Base-by-base conservation (phyloP, 2,113 vertebrate genomes). In the Balaeniceps rex region DNA sequence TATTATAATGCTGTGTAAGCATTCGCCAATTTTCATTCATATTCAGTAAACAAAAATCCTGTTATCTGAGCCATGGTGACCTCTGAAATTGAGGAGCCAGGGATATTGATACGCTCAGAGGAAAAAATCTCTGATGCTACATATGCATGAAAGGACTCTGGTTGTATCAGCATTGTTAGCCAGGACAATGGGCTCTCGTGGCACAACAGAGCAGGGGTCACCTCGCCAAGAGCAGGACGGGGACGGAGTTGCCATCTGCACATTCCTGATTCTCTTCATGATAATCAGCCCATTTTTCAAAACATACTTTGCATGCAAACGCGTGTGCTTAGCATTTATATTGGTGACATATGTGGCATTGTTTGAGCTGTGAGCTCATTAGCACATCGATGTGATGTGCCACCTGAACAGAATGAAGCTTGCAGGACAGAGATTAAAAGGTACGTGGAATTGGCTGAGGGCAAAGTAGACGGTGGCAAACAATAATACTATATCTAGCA, bases 191-290 rank as follows among this genome's bases (percentile, higher is more conserved):
- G 72, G 72, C 60, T 66, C 80, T 90, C 21, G 2, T 60, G 87
- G 69, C 72, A 87, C 69, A 52, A 7, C 47, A 49, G 86, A 72
- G 52, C 57, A 81, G 69, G 63, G 93, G 87, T 94, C 83, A 79
- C 70, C 82, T 79, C 12, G 0, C 44, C 0, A 2, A n/a, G 78
- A 93, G 63, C 13, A 3, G 64, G 58, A 34, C 1, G 10, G 51
- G 82, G 54, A 87, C 2, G 10, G 69, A 86, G 38, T 28, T 17
- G 65, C 93, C 96, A 97, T 97, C 94, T 95, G 97, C 78, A 63
- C 91, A 34, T 61, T 89, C 70, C 70, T 10, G 46, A 68, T 93
- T 97, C 86, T 83, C 66, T 46, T 72, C 91, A 85, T 1, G 8
- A 78, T 66, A 84, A 91, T 55, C 72, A 84, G 81, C 74, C 66